Evolutionary conservation across 1,140 invertebrate genomes (phyloP).

Genomic region (Geopemphigus sp.): DNA sequence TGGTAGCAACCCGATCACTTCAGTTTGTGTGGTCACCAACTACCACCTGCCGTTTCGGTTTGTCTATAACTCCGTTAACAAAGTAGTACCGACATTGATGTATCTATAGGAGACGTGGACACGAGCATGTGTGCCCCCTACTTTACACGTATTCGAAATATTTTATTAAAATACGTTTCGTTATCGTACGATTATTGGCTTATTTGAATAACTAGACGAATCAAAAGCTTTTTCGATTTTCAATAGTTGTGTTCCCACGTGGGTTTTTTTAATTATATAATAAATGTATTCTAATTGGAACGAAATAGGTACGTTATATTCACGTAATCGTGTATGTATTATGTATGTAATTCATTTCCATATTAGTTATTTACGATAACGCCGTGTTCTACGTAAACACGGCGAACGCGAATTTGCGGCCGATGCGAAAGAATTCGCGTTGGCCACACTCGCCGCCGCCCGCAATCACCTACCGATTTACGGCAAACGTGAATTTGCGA

Average conservation of each 20-base stretch:
- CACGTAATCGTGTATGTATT: neutral
- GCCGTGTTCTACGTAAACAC: too few relatives aligned
- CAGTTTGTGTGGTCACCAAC: neutral
- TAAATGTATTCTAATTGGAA: too few relatives aligned
- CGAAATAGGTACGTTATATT: neutral
- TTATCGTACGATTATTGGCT: neutral
- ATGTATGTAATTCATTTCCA: too few relatives aligned
- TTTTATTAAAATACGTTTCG: neutral
- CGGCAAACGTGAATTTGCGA: too few relatives aligned
- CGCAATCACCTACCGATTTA: too few relatives aligned
- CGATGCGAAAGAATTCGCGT: too few relatives aligned
- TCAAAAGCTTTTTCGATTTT: too few relatives aligned
- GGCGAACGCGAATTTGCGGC: too few relatives aligned
- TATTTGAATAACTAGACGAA: neutral
- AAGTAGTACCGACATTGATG: neutral
- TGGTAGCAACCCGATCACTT: conserved; percentile 22
- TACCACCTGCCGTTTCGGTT: conserved; percentile 43
- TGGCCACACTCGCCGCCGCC: too few relatives aligned
- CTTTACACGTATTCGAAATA: neutral
- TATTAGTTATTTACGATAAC: too few relatives aligned
- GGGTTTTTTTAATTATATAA: too few relatives aligned
- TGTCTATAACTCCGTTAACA: neutral
- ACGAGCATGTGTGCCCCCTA: conserved; percentile 6
- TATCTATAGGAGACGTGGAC: neutral
- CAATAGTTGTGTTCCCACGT: too few relatives aligned